Percentiles rank a stretch among this genome's conserved stretches.
These are phyloP conservation scores for Esox lucius DNA, from an alignment of 2,797 vertebrate species.

Conservation along the genomic window DNA sequence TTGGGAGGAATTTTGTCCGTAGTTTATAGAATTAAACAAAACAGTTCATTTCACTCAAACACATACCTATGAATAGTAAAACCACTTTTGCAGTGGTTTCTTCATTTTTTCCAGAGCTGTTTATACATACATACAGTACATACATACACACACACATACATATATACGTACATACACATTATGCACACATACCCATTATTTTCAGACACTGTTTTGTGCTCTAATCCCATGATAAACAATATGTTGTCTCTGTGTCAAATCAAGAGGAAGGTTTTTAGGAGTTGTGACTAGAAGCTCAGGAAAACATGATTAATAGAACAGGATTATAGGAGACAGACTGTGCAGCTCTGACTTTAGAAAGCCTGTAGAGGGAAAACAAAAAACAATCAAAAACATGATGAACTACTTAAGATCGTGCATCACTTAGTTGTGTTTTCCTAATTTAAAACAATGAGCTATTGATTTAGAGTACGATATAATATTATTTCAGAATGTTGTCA, in stretches of 20 bases:
- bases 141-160: too few relatives aligned
- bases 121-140: too few relatives aligned
- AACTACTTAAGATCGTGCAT: neutral
- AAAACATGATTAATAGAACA: constrained; percentile 78
- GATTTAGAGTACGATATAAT: constrained; percentile 26
- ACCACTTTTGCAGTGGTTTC: too few relatives aligned
- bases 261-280: constrained; percentile 58
- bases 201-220: neutral
- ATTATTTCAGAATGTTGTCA: constrained; percentile 30
- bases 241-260: constrained; percentile 55
- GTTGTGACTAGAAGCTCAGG: constrained; percentile 50
- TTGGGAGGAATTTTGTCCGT: too few relatives aligned
- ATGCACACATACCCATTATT: too few relatives aligned
- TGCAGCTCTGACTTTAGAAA: constrained; percentile 75
- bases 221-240: constrained; percentile 37
- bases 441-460: constrained; percentile 17
- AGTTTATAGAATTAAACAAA: too few relatives aligned
- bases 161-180: too few relatives aligned
- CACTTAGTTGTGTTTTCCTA: constrained; percentile 42
- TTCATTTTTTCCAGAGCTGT: too few relatives aligned
- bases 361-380: constrained; percentile 71
- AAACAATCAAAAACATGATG: constrained; percentile 59
- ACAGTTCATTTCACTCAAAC: too few relatives aligned
- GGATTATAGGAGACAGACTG: constrained; percentile 72
- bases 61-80: too few relatives aligned